phyloP scores from a whole-genome alignment of 1,140 invertebrate species.

The Temnothorax curvispinosus region DNA sequence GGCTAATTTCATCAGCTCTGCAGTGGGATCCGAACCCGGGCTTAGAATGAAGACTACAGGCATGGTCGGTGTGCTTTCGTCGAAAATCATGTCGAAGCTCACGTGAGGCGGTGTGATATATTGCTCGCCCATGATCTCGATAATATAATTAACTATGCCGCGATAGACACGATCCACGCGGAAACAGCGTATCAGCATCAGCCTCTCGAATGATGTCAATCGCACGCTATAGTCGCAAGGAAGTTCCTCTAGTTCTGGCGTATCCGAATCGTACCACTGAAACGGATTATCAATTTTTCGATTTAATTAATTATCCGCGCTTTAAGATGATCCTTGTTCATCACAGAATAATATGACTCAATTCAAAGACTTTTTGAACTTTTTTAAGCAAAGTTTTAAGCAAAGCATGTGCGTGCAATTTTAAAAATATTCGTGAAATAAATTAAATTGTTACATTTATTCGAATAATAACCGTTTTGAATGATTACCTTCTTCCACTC shows the following conservation, averaged over 20 bases:
- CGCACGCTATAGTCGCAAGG: constrained; percentile 90
- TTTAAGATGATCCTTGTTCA: neutral
- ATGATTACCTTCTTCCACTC: constrained; percentile 90
- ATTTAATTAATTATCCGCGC: neutral
- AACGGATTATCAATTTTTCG: neutral
- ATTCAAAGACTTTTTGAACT: neutral
- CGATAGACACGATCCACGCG: constrained; percentile 94
- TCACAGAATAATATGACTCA: neutral
- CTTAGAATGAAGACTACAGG: constrained; percentile 96
- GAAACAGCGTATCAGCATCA: constrained; percentile 95
- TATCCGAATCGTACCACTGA: constrained; percentile 94
- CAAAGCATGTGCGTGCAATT: neutral
- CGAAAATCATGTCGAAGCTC: constrained; percentile 92
- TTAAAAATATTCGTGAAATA: neutral
- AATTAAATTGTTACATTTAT: neutral
- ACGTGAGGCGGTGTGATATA: constrained; percentile 94
- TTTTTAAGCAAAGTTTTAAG: neutral
- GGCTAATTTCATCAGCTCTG: constrained; percentile 95
- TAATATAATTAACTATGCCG: constrained; percentile 92
- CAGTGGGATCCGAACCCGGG: constrained; percentile 94
- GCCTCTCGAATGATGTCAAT: constrained; percentile 89
- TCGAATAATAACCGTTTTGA: neutral
- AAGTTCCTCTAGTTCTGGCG: constrained; percentile 89
- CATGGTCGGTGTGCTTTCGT: constrained; percentile 91
- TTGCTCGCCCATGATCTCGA: constrained; percentile 92